Evolutionary conservation across 1,140 invertebrate genomes (phyloP).

Genomic region (Colletes latitarsis): DNA sequence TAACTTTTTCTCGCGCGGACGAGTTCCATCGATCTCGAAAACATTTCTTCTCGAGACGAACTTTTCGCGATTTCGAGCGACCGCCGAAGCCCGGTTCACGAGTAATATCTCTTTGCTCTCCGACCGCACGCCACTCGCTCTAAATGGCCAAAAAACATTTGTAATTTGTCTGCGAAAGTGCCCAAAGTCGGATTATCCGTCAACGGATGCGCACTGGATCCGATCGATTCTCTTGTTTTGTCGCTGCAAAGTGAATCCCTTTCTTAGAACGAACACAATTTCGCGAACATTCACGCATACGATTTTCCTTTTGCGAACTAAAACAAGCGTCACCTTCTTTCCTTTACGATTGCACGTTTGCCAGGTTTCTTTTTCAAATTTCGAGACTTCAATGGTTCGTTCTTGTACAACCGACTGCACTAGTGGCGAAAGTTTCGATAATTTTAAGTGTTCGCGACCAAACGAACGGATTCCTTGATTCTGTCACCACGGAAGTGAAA

Average conservation of each 20-base stretch:
- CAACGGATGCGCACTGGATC: constrained; percentile 39
- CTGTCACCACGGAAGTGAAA: neutral
- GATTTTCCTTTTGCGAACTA: no score
- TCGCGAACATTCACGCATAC: no score
- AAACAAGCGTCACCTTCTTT: no score
- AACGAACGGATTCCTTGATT: no score
- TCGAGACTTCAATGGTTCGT: no score
- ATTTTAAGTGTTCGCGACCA: no score
- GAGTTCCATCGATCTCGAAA: neutral
- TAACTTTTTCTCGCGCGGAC: neutral
- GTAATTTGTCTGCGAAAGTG: constrained; percentile 11
- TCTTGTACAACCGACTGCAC: no score
- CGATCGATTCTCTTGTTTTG: constrained; percentile 16
- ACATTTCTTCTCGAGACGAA: neutral
- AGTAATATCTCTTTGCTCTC: constrained; percentile 43
- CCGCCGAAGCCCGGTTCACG: constrained; percentile 22
- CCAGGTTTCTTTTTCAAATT: no score
- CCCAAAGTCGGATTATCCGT: constrained; percentile 66
- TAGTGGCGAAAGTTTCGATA: no score
- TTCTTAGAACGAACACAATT: neutral
- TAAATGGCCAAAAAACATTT: constrained; percentile 41
- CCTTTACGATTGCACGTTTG: no score
- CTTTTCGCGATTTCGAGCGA: constrained; percentile 21
- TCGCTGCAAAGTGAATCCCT: constrained; percentile 5
- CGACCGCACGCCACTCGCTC: constrained; percentile 38